Base-by-base conservation (phyloP, 1,140 invertebrate genomes). In the Calycopis cecrops region DNA sequence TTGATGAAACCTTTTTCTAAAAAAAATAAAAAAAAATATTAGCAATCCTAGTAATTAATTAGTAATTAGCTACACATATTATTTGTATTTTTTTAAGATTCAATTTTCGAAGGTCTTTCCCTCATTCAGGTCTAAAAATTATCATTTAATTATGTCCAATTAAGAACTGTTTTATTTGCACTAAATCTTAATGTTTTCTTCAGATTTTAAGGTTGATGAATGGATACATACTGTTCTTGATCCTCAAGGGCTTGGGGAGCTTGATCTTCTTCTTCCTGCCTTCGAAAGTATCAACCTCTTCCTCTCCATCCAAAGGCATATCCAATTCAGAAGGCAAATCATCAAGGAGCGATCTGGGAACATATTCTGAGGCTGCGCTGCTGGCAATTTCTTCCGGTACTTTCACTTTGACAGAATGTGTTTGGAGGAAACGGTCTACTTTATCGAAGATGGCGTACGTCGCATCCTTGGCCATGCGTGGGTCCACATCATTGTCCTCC, bases 1-100 rank as follows among this genome's bases (percentile, higher is more conserved):
- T 94, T 94, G 17, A 95, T 92, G 80, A 95, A 92, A 70, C 93
- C 92, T 68, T 94, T 90, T 80, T 93, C 93, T 94, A 77, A 6
- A 79, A 85, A 67, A 54, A 65, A 65, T 67, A 50, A 42, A 62
- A 59, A 48, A 50, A 9, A 55, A 37, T 2, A 35, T 55, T 28
- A 8, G 17, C 10, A 52, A 48, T 8, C 40, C 34, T 47, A 14
- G 8, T 33, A 4, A 21, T 8, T 16, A 47, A 47, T 10, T 3
- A n/a, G n/a, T n/a, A n/a, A n/a, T n/a, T n/a, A n/a, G 12, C 28
- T 28, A 37, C 4, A 17, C 14, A 35, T 17, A 37, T 17, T 12
- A 7, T 35, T 35, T 9, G n/a, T 12, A 11, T 16, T 37, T 1
- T 11, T 38, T 17, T 18, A 6, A 10, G 7, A 17, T 38, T 38